Evolutionary conservation across 2,113 vertebrate species (phyloP).

Genomic region (Coreoperca whiteheadi): DNA sequence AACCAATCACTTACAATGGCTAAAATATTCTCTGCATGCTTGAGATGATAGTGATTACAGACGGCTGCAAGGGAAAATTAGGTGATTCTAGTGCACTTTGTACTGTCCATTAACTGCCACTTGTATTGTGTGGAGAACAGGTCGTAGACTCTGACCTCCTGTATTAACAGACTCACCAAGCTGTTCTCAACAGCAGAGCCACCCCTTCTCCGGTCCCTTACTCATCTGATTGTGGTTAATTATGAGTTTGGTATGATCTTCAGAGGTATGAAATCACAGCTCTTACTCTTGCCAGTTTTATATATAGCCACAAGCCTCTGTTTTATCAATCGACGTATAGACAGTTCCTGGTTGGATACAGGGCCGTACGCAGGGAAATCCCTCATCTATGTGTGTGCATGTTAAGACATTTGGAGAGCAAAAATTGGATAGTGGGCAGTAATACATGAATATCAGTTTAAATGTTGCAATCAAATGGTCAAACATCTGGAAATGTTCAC

Average conservation of each 20-base stretch:
- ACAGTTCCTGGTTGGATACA: background rate
- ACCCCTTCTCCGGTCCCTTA: background rate
- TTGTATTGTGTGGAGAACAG: slow-evolving; percentile 29
- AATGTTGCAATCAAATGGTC: too few species aligned
- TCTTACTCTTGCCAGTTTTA: background rate
- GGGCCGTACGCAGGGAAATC: too few species aligned
- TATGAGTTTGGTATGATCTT: slow-evolving; percentile 31
- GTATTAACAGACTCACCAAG: slow-evolving; percentile 29
- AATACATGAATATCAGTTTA: too few species aligned
- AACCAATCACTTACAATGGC: background rate
- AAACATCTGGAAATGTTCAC: too few species aligned
- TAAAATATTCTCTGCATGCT: slow-evolving; percentile 1
- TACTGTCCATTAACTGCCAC: slow-evolving; percentile 39
- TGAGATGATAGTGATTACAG: slow-evolving; percentile 23
- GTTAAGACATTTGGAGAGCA: too few species aligned
- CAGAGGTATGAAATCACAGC: background rate
- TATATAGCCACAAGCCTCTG: background rate
- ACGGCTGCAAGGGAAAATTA: background rate
- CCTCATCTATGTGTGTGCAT: too few species aligned
- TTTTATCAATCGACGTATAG: background rate
- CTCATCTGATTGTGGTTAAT: slow-evolving; percentile 57
- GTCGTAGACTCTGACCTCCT: slow-evolving; percentile 35
- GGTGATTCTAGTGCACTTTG: slow-evolving; percentile 1
- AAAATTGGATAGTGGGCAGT: too few species aligned
- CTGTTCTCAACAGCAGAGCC: slow-evolving; percentile 10